Conservation (phyloP, 2,113 vertebrate genomes). For the Lamprologus callipterus region DNA sequence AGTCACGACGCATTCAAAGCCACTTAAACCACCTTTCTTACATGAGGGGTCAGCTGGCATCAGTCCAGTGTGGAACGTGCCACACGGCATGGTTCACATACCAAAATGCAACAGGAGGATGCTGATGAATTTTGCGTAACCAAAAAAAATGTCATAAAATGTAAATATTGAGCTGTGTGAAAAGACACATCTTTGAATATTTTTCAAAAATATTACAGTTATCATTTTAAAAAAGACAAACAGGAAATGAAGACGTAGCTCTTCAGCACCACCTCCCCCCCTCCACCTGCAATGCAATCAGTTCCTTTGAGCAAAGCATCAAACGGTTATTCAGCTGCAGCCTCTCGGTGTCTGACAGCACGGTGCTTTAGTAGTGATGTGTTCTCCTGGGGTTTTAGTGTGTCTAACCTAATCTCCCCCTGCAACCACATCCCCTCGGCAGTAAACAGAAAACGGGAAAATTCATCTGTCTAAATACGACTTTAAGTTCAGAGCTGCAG, state of each 20-base stretch:
- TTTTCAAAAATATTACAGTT: background rate
- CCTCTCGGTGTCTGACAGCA: background rate
- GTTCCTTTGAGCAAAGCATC: background rate
- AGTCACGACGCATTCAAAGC: fast-evolving
- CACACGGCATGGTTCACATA: background rate
- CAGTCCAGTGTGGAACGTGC: background rate
- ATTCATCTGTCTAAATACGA: background rate
- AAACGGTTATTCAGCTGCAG: background rate
- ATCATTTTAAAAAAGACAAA: background rate
- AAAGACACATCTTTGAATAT: background rate
- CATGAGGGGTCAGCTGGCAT: background rate
- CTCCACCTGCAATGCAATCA: background rate
- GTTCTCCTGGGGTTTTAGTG: background rate
- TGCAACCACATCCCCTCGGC: background rate
- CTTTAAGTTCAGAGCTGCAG: constrained; percentile 1
- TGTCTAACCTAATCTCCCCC: background rate
- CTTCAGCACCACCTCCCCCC: background rate
- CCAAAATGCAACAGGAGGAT: background rate
- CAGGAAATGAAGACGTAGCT: background rate
- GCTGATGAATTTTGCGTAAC: background rate
- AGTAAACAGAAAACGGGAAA: background rate
- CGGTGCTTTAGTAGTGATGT: background rate
- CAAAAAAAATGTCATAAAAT: background rate
- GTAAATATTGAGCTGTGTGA: background rate
- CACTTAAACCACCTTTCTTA: background rate